A percentile compares a stretch with the other conserved stretches of the same genome.
These are phyloP conservation scores for Menura novaehollandiae DNA, from an alignment of 2,113 vertebrate genomes.

Conservation along the genomic window DNA sequence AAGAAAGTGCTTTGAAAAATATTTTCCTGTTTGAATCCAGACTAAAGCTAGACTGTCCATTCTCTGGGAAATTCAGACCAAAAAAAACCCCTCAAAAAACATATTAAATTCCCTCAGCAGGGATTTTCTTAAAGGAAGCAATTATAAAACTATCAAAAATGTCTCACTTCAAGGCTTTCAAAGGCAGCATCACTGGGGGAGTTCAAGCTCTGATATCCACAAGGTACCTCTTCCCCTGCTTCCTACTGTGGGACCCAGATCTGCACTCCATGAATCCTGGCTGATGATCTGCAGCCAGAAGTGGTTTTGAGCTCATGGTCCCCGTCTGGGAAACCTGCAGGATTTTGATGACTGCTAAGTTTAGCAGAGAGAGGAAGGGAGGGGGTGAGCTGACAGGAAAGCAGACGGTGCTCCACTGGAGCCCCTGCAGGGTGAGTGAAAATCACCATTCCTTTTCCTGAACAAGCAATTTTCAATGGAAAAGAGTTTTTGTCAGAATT, in stretches of 20 bases:
- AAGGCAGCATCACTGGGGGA: neutral
- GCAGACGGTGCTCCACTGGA: neutral
- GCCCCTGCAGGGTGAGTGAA: neutral
- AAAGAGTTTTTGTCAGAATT: neutral
- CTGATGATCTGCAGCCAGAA: neutral
- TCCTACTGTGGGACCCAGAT: neutral
- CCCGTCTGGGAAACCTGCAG: neutral
- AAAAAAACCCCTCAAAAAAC: neutral
- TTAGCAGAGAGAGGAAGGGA: neutral
- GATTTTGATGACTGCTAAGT: neutral
- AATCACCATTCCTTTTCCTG: neutral
- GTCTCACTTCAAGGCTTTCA: slow-evolving; percentile 12
- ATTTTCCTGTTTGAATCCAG: neutral
- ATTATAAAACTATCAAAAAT: slow-evolving; percentile 40
- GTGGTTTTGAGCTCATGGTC: neutral
- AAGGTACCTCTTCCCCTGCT: neutral
- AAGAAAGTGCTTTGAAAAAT: neutral
- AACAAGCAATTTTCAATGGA: neutral
- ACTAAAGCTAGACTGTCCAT: neutral
- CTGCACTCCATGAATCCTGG: neutral
- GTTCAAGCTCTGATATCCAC: neutral
- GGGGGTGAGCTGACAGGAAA: neutral
- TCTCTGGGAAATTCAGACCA: neutral
- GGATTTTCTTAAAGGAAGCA: slow-evolving; percentile 28
- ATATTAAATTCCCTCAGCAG: neutral